Conservation (phyloP, 2,797 vertebrate genomes). For the Pogoniulus pusillus region DNA sequence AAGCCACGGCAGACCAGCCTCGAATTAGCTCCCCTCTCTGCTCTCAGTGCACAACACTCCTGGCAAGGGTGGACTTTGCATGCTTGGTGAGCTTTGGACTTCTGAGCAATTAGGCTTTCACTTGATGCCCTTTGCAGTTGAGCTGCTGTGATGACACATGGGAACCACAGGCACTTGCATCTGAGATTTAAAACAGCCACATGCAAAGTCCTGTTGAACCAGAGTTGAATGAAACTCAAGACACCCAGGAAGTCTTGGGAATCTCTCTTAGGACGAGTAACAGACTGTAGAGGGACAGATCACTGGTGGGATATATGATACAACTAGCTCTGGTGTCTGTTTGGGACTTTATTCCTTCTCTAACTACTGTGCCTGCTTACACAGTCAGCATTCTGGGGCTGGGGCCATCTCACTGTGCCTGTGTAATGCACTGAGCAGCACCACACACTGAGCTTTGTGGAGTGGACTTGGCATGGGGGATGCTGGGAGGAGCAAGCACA, state of each 20-base stretch:
- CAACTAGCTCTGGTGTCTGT: background rate
- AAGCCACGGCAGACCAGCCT: background rate
- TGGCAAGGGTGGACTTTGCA: background rate
- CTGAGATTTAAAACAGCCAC: background rate
- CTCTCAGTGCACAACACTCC: background rate
- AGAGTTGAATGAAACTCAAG: background rate
- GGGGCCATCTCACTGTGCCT: background rate
- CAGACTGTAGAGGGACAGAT: background rate
- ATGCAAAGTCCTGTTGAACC: background rate
- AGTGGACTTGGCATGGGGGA: background rate
- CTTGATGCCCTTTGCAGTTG: rapidly evolving
- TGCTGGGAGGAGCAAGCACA: background rate
- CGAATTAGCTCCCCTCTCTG: background rate
- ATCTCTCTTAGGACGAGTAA: background rate
- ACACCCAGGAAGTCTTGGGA: background rate
- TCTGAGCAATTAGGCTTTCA: background rate
- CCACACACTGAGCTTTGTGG: rapidly evolving
- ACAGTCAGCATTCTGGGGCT: background rate
- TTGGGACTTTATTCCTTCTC: background rate
- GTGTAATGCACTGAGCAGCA: background rate
- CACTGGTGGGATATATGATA: background rate
- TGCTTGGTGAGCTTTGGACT: background rate
- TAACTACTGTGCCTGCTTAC: background rate
- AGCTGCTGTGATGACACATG: background rate
- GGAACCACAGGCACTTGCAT: background rate